phyloP scores from a whole-genome alignment of 2,113 vertebrate genomes.

The Chaetura pelagica region DNA sequence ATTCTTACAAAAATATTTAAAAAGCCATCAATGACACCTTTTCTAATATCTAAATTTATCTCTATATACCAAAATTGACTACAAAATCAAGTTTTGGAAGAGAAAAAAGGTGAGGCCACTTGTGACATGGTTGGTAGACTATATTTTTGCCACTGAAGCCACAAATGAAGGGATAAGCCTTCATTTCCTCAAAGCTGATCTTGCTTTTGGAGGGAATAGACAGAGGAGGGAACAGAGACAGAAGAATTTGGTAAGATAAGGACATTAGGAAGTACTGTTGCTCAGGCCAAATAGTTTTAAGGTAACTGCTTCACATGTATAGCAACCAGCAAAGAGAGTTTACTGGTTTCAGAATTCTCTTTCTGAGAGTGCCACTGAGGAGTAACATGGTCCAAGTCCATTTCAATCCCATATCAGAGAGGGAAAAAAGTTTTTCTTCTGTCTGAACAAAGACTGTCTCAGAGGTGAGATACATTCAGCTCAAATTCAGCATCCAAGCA shows the following conservation, averaged over 20 bases:
- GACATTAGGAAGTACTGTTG: not conserved
- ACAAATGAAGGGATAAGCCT: not conserved
- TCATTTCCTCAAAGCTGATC: not conserved
- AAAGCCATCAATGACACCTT: not conserved
- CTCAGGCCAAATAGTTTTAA: not conserved
- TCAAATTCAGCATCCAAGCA: not conserved
- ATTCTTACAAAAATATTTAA: not conserved
- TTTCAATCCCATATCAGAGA: not conserved
- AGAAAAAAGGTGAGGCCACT: not conserved
- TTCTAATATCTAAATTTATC: not conserved
- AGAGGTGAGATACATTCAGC: not conserved
- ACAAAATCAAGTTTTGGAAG: not conserved
- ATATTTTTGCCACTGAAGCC: not conserved
- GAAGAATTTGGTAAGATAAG: not conserved
- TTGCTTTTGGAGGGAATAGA: not conserved
- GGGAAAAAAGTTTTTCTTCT: not conserved
- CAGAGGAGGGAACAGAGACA: not conserved
- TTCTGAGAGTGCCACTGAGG: not conserved
- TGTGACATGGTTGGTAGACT: not conserved
- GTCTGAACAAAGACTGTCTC: not conserved
- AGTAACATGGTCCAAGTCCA: not conserved
- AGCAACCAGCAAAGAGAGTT: not conserved
- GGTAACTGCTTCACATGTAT: not conserved
- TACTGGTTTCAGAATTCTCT: not conserved
- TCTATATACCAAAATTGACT: not conserved